Conservation (phyloP, 30 jellyfish, hydroid and myxozoan genomes). For the Pelagia noctiluca region DNA sequence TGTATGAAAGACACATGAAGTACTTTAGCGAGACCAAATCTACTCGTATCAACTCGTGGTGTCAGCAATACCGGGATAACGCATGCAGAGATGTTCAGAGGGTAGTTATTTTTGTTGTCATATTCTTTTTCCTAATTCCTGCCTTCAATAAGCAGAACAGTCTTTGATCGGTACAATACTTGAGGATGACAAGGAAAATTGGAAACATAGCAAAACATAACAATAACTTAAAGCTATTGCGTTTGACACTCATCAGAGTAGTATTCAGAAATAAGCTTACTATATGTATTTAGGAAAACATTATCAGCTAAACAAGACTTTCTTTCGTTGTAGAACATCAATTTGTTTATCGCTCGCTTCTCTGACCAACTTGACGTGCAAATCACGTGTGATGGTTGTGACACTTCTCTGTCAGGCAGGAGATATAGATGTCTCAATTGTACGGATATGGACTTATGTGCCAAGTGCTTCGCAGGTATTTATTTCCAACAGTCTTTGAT, state of each 20-base stretch:
- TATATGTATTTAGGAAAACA: no score
- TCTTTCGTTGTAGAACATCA: conserved; percentile 56
- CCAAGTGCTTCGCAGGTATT: conserved; percentile 74
- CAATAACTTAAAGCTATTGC: no score
- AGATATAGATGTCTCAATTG: conserved; percentile 87
- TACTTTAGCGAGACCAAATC: conserved; percentile 73
- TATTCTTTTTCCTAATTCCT: no score
- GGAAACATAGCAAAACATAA: no score
- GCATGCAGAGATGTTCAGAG: conserved; percentile 82
- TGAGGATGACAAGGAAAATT: no score
- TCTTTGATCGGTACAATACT: no score
- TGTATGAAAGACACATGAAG: conserved; percentile 83
- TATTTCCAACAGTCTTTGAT: no score
- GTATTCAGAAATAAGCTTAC: no score
- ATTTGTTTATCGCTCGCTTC: conserved; percentile 88
- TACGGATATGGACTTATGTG: conserved; percentile 85
- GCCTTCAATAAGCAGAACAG: no score
- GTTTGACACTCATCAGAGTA: no score
- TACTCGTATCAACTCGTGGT: conserved; percentile 75
- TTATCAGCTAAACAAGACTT: no score
- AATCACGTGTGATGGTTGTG: conserved; percentile 95
- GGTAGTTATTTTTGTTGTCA: conserved; percentile 10
- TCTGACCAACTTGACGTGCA: conserved; percentile 85
- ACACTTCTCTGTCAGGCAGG: conserved; percentile 45
- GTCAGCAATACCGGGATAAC: conserved; percentile 52